Percentiles rank a stretch among this genome's conserved stretches.
Conservation (phyloP, 2,888 invertebrate genomes). For the Diaprepes abbreviatus region DNA sequence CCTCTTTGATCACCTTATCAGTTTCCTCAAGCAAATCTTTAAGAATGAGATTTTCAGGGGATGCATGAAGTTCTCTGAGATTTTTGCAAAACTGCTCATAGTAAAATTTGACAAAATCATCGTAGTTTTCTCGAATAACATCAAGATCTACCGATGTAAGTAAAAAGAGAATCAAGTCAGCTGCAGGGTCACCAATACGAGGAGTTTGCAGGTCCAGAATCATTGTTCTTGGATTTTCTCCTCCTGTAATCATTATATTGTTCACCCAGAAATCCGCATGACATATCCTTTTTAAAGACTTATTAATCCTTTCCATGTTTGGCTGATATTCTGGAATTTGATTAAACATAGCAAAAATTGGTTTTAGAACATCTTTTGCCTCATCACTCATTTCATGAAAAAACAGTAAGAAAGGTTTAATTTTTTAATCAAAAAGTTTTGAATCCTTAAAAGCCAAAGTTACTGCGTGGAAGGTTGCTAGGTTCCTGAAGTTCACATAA, state of each 20-base stretch:
- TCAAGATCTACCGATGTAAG: too few species aligned
- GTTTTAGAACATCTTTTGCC: not conserved
- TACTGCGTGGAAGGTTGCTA: conserved; percentile 44
- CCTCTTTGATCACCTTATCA: too few species aligned
- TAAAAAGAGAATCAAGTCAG: too few species aligned
- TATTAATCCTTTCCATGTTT: not conserved
- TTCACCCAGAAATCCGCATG: conserved; percentile 12
- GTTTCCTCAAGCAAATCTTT: too few species aligned
- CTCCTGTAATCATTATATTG: conserved; percentile 2
- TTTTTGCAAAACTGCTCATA: too few species aligned
- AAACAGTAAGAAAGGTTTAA: conserved; percentile 24
- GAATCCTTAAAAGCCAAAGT: conserved; percentile 39
- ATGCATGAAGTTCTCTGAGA: too few species aligned
- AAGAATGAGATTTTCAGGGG: too few species aligned
- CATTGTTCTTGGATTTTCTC: too few species aligned
- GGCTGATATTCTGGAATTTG: not conserved
- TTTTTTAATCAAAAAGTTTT: conserved; percentile 34
- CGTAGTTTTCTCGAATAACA: too few species aligned
- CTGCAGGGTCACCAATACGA: too few species aligned
- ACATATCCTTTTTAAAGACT: not conserved
- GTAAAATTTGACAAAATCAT: too few species aligned
- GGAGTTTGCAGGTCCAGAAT: too few species aligned
- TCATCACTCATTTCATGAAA: not conserved
- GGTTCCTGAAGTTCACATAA: conserved; percentile 24
- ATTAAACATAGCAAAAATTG: not conserved